A percentile compares a stretch with the other conserved stretches of the same genome.
These are phyloP conservation scores for Lithophane semibrunnea DNA, from an alignment of 2,888 invertebrate species.

Conservation along the genomic window DNA sequence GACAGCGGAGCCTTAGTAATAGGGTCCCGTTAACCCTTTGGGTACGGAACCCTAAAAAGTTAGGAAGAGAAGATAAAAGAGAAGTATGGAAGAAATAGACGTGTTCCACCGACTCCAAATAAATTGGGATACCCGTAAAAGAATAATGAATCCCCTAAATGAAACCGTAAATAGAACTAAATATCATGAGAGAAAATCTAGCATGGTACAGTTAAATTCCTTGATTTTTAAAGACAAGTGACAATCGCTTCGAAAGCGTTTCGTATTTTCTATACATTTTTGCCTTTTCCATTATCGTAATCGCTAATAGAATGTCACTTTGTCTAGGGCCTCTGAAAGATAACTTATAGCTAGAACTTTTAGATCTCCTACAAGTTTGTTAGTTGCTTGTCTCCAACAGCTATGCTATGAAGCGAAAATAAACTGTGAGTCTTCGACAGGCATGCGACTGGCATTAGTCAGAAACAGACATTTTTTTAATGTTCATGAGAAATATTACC, in stretches of 20 bases:
- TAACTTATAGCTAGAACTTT: not conserved
- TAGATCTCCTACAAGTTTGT: not conserved
- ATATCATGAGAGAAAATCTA: not conserved
- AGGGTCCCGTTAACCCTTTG: no score
- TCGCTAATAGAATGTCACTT: no score
- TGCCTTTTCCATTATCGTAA: no score
- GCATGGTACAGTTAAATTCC: not conserved
- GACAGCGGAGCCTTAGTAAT: no score
- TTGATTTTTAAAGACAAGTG: not conserved
- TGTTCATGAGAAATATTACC: no score
- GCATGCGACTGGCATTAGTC: conserved; percentile 20
- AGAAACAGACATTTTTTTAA: conserved; percentile 13
- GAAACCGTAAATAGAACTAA: not conserved
- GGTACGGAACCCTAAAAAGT: no score
- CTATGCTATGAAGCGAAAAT: conserved; percentile 28
- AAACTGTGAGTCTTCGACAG: conserved; percentile 21
- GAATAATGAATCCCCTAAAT: not conserved
- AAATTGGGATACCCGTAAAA: no score
- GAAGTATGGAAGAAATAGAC: no score
- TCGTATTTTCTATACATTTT: no score
- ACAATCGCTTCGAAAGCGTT: no score
- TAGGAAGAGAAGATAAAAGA: no score
- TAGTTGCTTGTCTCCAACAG: conserved; percentile 24
- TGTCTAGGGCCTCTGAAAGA: not conserved
- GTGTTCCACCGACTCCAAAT: no score